Evolutionary conservation across 2,797 vertebrate species (phyloP), one percentile per base, ranked within the genome.

Genomic region (Chelon labrosus): DNA sequence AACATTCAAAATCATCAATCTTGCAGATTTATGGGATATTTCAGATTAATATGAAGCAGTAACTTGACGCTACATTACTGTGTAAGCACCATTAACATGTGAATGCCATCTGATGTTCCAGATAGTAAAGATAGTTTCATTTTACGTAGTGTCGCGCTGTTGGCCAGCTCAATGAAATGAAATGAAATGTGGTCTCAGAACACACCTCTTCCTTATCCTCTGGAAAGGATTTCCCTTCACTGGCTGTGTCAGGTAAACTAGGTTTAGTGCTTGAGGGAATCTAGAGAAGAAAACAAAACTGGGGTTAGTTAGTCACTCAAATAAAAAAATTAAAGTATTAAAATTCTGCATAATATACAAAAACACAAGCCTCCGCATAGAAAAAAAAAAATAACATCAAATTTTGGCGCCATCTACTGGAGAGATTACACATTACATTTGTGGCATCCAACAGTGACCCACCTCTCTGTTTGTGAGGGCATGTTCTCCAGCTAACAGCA

Each of bases 401-500:
- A 19, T 7, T 66, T 61, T 51, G 25, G 53, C 10, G 73, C 65
- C 72, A 60, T 54, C 82, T 75, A 37, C 2, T 61, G 64, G 60
- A 65, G 25, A 68, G 14, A 7, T 44, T 8, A 0, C 56, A 68
- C 68, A 82, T 39, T 22, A 35, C 22, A 27, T 13, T 12, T 11
- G 58, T 69, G 58, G 25, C 55, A 38, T 63, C 37, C 35, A 9
- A 5, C 63, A 63, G 56, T 19, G 19, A 80, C 86, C 89, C 93
- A 99, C 98, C 96, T 99, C 97, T 90, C 95, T 95, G 84, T 96
- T 95, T 81, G 96, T 96, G 87, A 99, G 96, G 67, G 98, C 98
- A 74, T 97, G 97, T 83, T 99, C 98, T 66, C 98, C 98, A 65
- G 97, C 98, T 92, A 99, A 89, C 85, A 99, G 96, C 91, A 99